Conservation (phyloP, 35 echinoderm and acorn worm species). For the Antedon bifida region DNA sequence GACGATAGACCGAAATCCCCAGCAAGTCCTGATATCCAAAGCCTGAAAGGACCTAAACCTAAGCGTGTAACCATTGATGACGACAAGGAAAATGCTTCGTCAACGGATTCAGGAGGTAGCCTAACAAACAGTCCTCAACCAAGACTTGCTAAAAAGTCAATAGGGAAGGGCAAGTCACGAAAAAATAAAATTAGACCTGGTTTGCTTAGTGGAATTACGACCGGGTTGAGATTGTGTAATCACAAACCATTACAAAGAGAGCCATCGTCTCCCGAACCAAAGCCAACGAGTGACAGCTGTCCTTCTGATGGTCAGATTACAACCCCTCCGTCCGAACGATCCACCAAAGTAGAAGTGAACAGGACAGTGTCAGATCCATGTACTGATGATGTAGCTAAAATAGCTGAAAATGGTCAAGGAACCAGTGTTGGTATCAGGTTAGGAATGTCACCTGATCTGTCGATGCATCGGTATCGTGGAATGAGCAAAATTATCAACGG, state of each 20-base stretch:
- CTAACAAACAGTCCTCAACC: not conserved
- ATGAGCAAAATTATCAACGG: not conserved
- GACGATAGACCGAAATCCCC: not conserved
- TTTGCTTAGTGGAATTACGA: not conserved
- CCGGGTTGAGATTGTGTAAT: not conserved
- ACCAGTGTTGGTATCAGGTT: not conserved
- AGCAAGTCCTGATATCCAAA: not conserved
- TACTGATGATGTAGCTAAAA: not conserved
- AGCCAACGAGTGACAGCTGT: not conserved
- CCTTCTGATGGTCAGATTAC: not conserved
- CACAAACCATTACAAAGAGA: not conserved
- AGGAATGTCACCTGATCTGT: not conserved
- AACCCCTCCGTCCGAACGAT: not conserved
- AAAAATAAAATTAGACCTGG: not conserved
- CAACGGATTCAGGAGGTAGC: slow-evolving; percentile 2
- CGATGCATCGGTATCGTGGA: not conserved
- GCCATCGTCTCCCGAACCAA: not conserved
- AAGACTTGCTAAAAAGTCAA: not conserved
- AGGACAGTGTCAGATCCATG: not conserved
- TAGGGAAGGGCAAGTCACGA: not conserved
- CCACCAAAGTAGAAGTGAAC: not conserved
- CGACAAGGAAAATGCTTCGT: not conserved
- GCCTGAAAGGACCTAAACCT: not conserved
- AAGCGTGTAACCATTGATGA: slow-evolving; percentile 3
- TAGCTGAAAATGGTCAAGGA: not conserved